Conservation (phyloP, 2,113 vertebrate species). For the human region GRCh38 chr4:95784001-95784500, state of each 20-base stretch:
- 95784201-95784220: background rate
- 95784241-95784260: background rate
- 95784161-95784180: background rate
- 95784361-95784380: background rate
- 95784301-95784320: background rate
- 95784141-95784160: background rate
- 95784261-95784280: background rate
- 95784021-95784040: background rate
- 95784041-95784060: background rate
- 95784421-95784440: background rate
- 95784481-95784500: background rate
- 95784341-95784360: background rate
- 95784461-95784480: background rate
- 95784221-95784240: background rate
- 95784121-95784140: background rate
- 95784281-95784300: background rate
- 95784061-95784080: background rate
- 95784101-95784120: background rate
- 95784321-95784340: conserved; percentile 1
- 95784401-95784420: background rate
- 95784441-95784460: background rate
- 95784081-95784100: background rate
- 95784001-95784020: background rate
- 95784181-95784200: background rate
- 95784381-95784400: background rate